These are phyloP conservation scores for Streblospio benedicti DNA, from an alignment of 1,140 invertebrate genomes.

Conservation along the genomic window DNA sequence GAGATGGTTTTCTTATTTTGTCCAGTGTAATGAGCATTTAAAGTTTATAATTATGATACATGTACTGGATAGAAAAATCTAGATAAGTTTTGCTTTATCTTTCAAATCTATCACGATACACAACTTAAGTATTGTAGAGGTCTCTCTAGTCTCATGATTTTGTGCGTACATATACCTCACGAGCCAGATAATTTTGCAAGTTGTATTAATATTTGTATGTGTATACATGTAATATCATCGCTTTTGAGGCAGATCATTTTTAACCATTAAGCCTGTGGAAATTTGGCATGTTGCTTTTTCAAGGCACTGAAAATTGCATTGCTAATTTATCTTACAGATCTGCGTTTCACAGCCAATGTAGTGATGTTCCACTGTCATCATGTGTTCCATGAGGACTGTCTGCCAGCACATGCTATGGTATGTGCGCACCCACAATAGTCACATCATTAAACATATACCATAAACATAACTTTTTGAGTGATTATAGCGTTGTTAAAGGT, in stretches of 20 bases:
- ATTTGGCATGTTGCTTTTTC: neutral
- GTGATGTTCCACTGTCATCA: conserved; percentile 82
- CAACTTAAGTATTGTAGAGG: no score
- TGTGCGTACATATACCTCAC: neutral
- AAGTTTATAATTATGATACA: no score
- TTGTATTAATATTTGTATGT: neutral
- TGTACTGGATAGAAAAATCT: no score
- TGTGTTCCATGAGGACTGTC: conserved; percentile 76
- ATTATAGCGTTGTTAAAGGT: no score
- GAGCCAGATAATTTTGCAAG: conserved; percentile 6
- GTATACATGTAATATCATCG: neutral
- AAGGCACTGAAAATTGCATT: no score
- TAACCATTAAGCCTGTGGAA: neutral
- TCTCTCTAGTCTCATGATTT: no score
- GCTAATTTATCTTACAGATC: conserved; percentile 49
- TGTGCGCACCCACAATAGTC: conserved; percentile 8
- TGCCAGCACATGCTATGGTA: conserved; percentile 43
- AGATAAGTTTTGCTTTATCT: no score
- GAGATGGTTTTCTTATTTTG: no score
- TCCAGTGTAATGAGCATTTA: no score
- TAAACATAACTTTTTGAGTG: no score
- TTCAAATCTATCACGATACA: no score
- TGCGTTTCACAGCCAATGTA: conserved; percentile 56
- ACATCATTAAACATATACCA: no score
- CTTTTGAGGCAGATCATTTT: neutral